Percentiles rank a stretch among this genome's conserved stretches.
Evolutionary conservation across 2,113 vertebrate genomes (phyloP).

Genomic region (Lutjanus erythropterus): DNA sequence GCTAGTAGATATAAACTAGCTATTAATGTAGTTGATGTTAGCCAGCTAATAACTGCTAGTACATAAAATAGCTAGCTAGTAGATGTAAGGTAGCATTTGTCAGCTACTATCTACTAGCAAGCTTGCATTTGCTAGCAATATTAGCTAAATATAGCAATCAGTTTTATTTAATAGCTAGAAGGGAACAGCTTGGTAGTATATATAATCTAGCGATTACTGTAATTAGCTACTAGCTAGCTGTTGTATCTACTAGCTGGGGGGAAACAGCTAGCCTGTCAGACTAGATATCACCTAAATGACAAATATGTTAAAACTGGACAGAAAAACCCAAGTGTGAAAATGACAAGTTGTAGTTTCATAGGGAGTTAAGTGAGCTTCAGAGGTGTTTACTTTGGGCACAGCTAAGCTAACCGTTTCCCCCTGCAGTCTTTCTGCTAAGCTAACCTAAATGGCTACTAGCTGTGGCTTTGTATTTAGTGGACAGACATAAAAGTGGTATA

Average conservation of each 20-base stretch:
- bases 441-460: not conserved
- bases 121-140: too few relatives aligned
- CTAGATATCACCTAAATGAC: not conserved
- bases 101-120: too few relatives aligned
- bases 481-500: not conserved
- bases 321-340: not conserved
- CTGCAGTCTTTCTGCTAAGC: conserved; percentile 9
- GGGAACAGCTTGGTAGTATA: not conserved
- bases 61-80: not conserved
- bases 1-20: not conserved
- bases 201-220: not conserved
- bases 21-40: too few relatives aligned
- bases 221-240: not conserved
- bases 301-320: not conserved
- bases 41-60: not conserved
- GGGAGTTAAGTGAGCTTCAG: not conserved
- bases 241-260: not conserved
- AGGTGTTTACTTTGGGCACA: not conserved
- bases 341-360: too few relatives aligned
- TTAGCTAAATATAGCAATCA: too few relatives aligned
- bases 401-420: not conserved
- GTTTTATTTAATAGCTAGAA: not conserved
- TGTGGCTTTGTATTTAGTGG: not conserved
- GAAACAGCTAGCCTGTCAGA: too few relatives aligned
- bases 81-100: too few relatives aligned